These are phyloP conservation scores for Halictus rubicundus DNA, from an alignment of 1,140 invertebrate species.

Conservation along the genomic window DNA sequence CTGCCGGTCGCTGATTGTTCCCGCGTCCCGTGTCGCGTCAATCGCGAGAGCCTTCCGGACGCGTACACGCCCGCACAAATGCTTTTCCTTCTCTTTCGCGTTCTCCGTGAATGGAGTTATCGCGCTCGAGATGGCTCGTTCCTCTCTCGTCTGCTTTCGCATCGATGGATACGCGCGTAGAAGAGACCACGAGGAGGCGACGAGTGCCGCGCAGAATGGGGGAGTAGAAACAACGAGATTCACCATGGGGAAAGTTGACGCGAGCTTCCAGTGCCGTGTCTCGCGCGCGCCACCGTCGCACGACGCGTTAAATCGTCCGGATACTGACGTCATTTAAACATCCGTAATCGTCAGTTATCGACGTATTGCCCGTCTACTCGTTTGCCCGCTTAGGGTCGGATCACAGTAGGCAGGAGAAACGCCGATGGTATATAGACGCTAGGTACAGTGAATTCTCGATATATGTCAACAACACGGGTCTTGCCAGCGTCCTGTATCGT, in stretches of 20 bases:
- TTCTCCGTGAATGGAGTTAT: constrained; percentile 44
- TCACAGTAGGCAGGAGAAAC: too few species aligned
- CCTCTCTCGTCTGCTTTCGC: constrained; percentile 22
- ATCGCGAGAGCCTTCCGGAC: constrained; percentile 40
- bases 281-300: background rate
- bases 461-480: too few species aligned
- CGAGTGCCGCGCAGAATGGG: background rate
- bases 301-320: constrained; percentile 1
- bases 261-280: background rate
- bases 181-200: constrained; percentile 1
- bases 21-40: constrained; percentile 26
- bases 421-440: too few species aligned
- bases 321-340: constrained; percentile 8
- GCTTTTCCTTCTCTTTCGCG: background rate
- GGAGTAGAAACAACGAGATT: background rate
- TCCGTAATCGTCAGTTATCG: constrained; percentile 18
- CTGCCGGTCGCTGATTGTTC: constrained; percentile 12
- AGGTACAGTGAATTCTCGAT: too few species aligned
- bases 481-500: too few species aligned
- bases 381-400: too few species aligned
- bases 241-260: constrained; percentile 22
- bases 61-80: constrained; percentile 23
- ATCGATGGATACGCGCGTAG: constrained; percentile 1
- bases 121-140: constrained; percentile 17
- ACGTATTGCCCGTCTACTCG: background rate